phyloP scores from a whole-genome alignment of 2,797 vertebrate genomes.

The Vipera ursinii region DNA sequence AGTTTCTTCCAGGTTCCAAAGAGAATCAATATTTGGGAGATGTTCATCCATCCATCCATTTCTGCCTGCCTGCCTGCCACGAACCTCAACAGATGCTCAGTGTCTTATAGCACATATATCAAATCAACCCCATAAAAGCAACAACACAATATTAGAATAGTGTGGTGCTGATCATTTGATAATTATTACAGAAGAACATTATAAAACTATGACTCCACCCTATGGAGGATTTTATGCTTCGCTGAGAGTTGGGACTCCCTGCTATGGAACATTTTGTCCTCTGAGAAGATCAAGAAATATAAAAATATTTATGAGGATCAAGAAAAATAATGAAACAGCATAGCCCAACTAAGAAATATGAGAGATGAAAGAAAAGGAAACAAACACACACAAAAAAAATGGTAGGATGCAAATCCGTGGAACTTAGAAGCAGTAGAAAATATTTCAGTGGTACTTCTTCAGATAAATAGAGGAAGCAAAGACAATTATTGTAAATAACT shows the following conservation, averaged over 20 bases:
- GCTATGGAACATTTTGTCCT: neutral
- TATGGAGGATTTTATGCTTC: neutral
- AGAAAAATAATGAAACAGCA: neutral
- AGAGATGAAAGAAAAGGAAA: neutral
- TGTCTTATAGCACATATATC: neutral
- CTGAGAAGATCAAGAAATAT: neutral
- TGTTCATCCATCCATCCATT: neutral
- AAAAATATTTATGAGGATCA: neutral
- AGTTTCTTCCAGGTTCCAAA: neutral
- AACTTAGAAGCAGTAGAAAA: too few species aligned
- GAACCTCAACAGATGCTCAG: neutral
- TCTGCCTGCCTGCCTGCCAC: too few species aligned
- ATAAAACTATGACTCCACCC: neutral
- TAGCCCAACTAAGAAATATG: neutral
- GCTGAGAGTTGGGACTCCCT: neutral
- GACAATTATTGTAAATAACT: neutral
- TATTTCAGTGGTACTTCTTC: neutral
- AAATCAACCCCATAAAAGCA: neutral
- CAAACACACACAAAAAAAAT: too few species aligned
- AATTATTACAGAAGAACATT: neutral
- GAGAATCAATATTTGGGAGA: neutral
- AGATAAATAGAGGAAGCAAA: neutral
- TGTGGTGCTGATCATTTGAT: neutral
- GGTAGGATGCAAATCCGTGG: neutral
- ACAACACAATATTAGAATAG: neutral